phyloP scores from a whole-genome alignment of 2,797 vertebrate species.

The Acipenser transmontanus region DNA sequence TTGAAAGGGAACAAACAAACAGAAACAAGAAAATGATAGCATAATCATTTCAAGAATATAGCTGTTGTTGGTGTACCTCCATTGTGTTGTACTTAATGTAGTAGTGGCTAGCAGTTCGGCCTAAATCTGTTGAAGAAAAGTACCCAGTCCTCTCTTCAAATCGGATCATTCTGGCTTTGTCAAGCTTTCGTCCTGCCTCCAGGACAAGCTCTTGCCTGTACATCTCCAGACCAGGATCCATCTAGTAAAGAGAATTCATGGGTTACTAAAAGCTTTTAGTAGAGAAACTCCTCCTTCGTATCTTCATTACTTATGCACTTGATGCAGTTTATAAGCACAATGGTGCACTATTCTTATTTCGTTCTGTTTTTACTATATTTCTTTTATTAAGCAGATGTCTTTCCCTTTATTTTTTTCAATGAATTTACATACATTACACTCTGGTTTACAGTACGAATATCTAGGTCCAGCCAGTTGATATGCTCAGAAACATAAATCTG shows the following conservation, averaged over 20 bases:
- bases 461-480: too few species aligned
- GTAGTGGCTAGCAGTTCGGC: slow-evolving; percentile 92
- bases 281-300: too few species aligned
- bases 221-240: slow-evolving; percentile 81
- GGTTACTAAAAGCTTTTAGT: too few species aligned
- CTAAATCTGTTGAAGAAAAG: slow-evolving; percentile 90
- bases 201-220: slow-evolving; percentile 84
- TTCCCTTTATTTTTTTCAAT: too few species aligned
- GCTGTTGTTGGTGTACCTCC: slow-evolving; percentile 64
- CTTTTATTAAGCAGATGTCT: too few species aligned
- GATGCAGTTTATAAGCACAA: too few species aligned
- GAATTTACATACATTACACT: too few species aligned
- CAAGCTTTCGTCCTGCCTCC: slow-evolving; percentile 83
- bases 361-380: too few species aligned
- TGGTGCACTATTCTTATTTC: too few species aligned
- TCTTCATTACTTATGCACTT: too few species aligned
- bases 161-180: slow-evolving; percentile 93
- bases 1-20: neutral
- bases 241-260: slow-evolving; percentile 49
- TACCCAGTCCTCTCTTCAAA: slow-evolving; percentile 94
- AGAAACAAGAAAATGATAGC: neutral
- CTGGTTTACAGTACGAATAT: too few species aligned
- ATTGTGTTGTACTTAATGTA: slow-evolving; percentile 97
- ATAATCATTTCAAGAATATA: slow-evolving; percentile 8
- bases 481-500: too few species aligned